These are phyloP conservation scores for Etheostoma perlongum DNA, from an alignment of 2,797 vertebrate genomes.

Conservation along the genomic window DNA sequence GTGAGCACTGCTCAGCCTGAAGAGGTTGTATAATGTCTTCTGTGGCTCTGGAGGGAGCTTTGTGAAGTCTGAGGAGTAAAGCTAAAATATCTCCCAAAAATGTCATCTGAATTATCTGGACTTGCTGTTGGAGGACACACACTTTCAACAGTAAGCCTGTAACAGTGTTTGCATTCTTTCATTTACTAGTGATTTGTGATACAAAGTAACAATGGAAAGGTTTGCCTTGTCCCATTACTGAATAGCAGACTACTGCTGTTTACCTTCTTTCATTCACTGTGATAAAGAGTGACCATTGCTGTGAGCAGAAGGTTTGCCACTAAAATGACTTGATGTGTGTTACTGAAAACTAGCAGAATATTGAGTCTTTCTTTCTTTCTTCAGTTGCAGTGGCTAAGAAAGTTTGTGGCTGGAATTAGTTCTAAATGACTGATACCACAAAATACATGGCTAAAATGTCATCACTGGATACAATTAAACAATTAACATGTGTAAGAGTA, in stretches of 20 bases:
- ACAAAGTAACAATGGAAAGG: no score
- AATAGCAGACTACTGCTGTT: not conserved
- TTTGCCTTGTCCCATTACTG: no score
- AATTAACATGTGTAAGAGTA: not conserved
- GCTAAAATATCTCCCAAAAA: not conserved
- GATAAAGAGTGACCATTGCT: not conserved
- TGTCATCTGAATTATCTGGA: not conserved
- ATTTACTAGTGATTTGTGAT: not conserved
- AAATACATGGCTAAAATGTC: not conserved
- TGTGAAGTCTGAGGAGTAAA: conserved; percentile 11
- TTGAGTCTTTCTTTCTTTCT: no score
- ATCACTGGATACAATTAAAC: not conserved
- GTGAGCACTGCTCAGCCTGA: not conserved
- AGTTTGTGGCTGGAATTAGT: not conserved
- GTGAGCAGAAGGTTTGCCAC: not conserved
- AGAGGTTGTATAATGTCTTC: not conserved
- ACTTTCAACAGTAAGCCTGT: not conserved
- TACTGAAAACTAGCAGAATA: no score
- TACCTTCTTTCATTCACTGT: not conserved
- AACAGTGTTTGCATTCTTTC: not conserved
- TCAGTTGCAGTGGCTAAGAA: not conserved
- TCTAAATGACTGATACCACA: no score
- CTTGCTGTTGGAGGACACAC: not conserved
- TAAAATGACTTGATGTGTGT: not conserved
- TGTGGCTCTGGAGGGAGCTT: not conserved